Evolutionary conservation across 2,888 invertebrate genomes (phyloP), one percentile per base, ranked within the genome.

Genomic region (Aspidiotus destructor): DNA sequence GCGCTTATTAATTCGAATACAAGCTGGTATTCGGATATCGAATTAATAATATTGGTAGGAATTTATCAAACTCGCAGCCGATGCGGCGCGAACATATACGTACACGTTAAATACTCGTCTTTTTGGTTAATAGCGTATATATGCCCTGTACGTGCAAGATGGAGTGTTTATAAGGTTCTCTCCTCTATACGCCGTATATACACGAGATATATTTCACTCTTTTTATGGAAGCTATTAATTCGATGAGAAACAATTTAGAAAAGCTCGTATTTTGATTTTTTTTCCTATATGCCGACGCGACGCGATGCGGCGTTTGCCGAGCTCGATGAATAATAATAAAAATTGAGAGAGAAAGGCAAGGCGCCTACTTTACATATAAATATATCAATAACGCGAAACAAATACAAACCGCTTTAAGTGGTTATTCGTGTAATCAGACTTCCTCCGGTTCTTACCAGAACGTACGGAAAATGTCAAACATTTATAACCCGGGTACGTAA

Each of bases 391-490:
- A 67, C 58, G 58, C 67, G 44, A 67, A 58, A 58, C 58, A 28
- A 58, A 67, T 60, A 67, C 67, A 67, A 67, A 58, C 67, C 42
- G 67, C 60, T 67, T 41, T 67, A 67, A 67, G 67, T 67, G 67
- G 67, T 67, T 67, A 67, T 67, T 67, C 67, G 67, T 67, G 67
- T 67, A 67, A 67, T 67, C 67, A 67, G 57, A 13, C 67, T 67
- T 67, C 17, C 9, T 54, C 28, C 28, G 28, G 28, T 28, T 28
- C 28, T 28, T 28, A 28, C 28, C 28, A 28, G 28, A 28, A 48
- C 48, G 48, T 13, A n/a, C 48, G 48, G 48, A 48, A n/a, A 48
- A 48, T 48, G 48, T 48, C 48, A 48, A 48, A 48, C 48, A 48
- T 48, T 48, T 48, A 48, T 48, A 48, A 48, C 48, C 48, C 48